Conservation (phyloP, 2,888 invertebrate species). For the Disparrhopalites patrizii region DNA sequence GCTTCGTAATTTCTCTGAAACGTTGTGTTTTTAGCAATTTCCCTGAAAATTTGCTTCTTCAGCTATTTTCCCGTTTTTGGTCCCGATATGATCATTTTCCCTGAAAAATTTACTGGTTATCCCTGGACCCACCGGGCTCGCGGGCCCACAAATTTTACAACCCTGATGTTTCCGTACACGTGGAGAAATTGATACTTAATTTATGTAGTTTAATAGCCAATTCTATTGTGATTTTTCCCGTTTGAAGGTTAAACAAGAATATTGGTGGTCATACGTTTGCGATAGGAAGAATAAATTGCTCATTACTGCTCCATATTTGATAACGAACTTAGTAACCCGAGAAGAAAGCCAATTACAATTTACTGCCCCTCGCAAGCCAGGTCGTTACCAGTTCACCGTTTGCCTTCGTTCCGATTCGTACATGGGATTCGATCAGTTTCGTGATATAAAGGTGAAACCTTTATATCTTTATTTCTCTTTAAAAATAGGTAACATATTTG, state of each 20-base stretch:
- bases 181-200: background rate
- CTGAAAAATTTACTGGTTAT: too few species aligned
- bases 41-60: too few species aligned
- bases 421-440: slow-evolving; percentile 90
- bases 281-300: slow-evolving; percentile 89
- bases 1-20: too few species aligned
- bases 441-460: slow-evolving; percentile 77
- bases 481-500: too few species aligned
- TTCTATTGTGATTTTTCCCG: slow-evolving; percentile 15
- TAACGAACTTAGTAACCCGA: slow-evolving; percentile 82
- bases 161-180: background rate
- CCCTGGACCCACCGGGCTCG: too few species aligned
- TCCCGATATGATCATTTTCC: too few species aligned
- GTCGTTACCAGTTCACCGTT: slow-evolving; percentile 86
- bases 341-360: slow-evolving; percentile 95
- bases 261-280: slow-evolving; percentile 99
- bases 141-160: too few species aligned
- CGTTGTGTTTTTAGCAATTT: too few species aligned
- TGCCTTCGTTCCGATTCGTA: slow-evolving; percentile 95
- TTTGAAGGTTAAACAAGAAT: slow-evolving; percentile 82
- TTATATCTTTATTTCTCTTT: too few species aligned
- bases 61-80: too few species aligned
- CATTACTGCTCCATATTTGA: slow-evolving; percentile 86
- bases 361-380: slow-evolving; percentile 91
- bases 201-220: background rate